Conservation (phyloP, 2,888 invertebrate species). For the Drosophila paramelanica region DNA sequence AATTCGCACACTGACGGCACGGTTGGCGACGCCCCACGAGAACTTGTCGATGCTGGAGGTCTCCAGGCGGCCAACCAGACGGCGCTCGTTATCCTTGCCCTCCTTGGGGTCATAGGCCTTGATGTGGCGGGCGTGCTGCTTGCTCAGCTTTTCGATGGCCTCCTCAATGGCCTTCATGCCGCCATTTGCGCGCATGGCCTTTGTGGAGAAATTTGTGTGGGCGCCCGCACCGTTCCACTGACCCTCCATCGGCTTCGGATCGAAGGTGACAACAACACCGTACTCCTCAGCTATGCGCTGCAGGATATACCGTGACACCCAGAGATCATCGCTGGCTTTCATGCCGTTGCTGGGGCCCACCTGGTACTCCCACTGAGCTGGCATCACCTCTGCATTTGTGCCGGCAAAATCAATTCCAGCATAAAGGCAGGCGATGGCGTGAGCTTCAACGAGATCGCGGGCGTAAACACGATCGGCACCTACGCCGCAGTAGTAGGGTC, state of each 20-base stretch:
- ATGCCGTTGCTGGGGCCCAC: conserved; percentile 88
- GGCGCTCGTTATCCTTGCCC: conserved; percentile 91
- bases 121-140: conserved; percentile 90
- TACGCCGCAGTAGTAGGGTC: conserved; percentile 94
- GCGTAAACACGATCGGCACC: conserved; percentile 92
- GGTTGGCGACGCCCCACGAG: conserved; percentile 89
- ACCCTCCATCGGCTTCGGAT: conserved; percentile 88
- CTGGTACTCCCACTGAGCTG: conserved; percentile 91
- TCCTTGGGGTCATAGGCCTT: conserved; percentile 91
- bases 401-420: conserved; percentile 92
- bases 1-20: conserved; percentile 90
- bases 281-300: conserved; percentile 88
- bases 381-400: conserved; percentile 93
- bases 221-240: conserved; percentile 98
- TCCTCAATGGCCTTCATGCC: conserved; percentile 89
- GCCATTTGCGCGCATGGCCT: conserved; percentile 91
- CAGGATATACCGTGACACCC: conserved; percentile 87
- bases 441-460: conserved; percentile 93
- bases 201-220: conserved; percentile 96
- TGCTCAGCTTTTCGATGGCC: conserved; percentile 90
- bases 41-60: conserved; percentile 89
- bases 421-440: conserved; percentile 89
- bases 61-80: conserved; percentile 91
- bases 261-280: conserved; percentile 87
- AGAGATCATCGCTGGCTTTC: conserved; percentile 87